Conservation (phyloP, 1,140 invertebrate genomes). For the Sitobion miscanthi region DNA sequence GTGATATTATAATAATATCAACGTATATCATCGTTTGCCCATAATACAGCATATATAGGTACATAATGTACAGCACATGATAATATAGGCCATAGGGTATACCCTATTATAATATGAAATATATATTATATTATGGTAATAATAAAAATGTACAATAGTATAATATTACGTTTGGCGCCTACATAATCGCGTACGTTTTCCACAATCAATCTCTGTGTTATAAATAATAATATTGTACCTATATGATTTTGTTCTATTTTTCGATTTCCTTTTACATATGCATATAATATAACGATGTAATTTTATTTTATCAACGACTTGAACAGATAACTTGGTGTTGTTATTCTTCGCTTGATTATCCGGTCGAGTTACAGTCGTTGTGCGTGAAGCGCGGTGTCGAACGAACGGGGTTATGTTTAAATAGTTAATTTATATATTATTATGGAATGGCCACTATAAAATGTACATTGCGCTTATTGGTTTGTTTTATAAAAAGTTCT, state of each 20-base stretch:
- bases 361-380: background rate
- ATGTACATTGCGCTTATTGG: background rate
- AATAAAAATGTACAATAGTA: constrained; percentile 14
- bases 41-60: background rate
- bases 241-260: background rate
- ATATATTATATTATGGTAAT: constrained; percentile 8
- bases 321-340: background rate
- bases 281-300: background rate
- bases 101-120: background rate
- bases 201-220: background rate
- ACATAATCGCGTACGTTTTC: background rate
- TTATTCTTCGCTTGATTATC: background rate
- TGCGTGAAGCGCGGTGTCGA: background rate
- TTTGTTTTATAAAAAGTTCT: background rate
- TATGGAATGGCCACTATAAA: background rate
- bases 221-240: background rate
- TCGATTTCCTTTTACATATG: background rate
- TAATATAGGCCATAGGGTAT: background rate
- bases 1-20: constrained; percentile 22
- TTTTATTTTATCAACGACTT: background rate
- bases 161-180: background rate
- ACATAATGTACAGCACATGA: background rate
- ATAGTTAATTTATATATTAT: background rate
- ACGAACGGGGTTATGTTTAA: background rate
- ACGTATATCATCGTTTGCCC: background rate